phyloP scores from a whole-genome alignment of 2,797 vertebrate genomes.

The Brachyrhaphis roseni region DNA sequence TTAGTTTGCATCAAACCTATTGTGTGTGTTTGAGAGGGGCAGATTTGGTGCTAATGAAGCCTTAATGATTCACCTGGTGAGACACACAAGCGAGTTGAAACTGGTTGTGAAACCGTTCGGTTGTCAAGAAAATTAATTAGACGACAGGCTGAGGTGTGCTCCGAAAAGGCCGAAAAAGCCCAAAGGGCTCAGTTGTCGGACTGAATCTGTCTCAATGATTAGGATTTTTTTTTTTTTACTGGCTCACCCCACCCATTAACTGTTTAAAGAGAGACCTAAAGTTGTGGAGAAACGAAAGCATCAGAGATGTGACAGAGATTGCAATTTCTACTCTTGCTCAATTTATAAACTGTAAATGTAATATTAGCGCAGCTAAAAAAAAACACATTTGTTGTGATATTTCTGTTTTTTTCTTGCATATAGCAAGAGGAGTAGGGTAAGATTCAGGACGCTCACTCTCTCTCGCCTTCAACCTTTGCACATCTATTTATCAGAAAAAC shows the following conservation, averaged over 20 bases:
- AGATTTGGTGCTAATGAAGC: neutral
- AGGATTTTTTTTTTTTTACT: slow-evolving; percentile 28
- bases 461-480: slow-evolving; percentile 2
- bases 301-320: slow-evolving; percentile 13
- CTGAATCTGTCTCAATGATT: slow-evolving; percentile 46
- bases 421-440: neutral
- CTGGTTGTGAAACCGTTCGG: neutral
- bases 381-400: neutral
- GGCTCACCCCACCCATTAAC: slow-evolving; percentile 42
- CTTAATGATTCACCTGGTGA: neutral
- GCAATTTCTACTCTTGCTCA: slow-evolving; percentile 14
- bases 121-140: neutral
- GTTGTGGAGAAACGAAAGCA: slow-evolving; percentile 7
- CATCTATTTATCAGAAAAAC: slow-evolving; percentile 36
- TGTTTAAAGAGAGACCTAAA: neutral
- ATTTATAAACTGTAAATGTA: neutral
- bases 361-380: neutral
- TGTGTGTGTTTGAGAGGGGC: neutral
- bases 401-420: neutral
- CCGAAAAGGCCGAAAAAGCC: neutral
- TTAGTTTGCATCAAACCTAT: neutral
- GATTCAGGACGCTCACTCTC: slow-evolving; percentile 36
- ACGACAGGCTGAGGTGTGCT: slow-evolving; percentile 36
- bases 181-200: slow-evolving; percentile 3
- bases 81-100: slow-evolving; percentile 12